phyloP scores from a whole-genome alignment of 1,140 invertebrate species.

The Drosophila dunni region DNA sequence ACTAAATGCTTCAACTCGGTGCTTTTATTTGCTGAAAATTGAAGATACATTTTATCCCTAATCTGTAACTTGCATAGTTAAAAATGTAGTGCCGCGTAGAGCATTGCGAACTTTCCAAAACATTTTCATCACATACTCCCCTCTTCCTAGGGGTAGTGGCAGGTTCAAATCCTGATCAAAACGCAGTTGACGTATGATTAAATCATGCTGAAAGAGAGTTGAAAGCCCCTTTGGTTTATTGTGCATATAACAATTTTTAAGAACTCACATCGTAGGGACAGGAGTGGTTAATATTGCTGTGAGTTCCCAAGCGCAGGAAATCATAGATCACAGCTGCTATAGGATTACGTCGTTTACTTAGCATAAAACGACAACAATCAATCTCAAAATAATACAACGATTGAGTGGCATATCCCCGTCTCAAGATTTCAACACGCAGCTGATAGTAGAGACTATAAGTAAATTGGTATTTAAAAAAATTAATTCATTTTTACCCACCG shows the following conservation, averaged over 20 bases:
- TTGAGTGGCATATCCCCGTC: background rate
- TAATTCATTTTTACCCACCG: conserved; percentile 4
- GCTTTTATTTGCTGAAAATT: too few relatives aligned
- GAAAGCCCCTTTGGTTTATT: background rate
- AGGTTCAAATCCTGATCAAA: conserved; percentile 18
- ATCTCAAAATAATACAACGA: background rate
- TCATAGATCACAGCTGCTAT: conserved; percentile 28
- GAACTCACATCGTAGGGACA: conserved; percentile 51
- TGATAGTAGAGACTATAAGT: background rate
- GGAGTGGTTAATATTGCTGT: conserved; percentile 43
- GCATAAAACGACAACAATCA: conserved; percentile 36
- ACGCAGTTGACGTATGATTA: conserved; percentile 13
- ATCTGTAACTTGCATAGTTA: conserved; percentile 10
- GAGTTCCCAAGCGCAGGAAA: conserved; percentile 7
- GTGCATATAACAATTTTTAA: too few relatives aligned
- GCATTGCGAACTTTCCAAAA: background rate
- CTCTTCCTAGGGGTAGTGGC: background rate
- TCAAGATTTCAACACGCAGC: background rate
- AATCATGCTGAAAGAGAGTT: conserved; percentile 30
- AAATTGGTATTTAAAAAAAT: background rate
- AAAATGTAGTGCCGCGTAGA: background rate
- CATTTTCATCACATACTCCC: conserved; percentile 22
- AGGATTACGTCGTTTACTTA: conserved; percentile 12
- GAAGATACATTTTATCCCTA: background rate
- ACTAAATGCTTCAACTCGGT: too few relatives aligned